A percentile compares a stretch with the other conserved stretches of the same genome.
Evolutionary conservation across 2,113 vertebrate genomes (phyloP).

Genomic region (Urocolius indicus): DNA sequence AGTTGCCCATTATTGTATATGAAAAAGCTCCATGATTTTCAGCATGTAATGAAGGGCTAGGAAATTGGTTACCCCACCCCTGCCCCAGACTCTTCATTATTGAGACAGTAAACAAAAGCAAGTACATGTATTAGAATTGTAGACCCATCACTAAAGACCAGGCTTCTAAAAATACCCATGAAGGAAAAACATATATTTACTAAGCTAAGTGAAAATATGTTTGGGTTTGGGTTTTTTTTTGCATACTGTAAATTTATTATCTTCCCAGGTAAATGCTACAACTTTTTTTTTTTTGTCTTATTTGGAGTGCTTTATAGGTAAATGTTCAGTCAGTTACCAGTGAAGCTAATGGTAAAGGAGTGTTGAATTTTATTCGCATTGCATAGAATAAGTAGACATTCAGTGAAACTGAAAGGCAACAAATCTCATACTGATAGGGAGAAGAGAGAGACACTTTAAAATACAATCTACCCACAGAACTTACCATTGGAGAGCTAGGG

Average conservation of each 20-base stretch:
- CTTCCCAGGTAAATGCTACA: not conserved
- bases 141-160: not conserved
- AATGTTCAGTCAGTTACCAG: not conserved
- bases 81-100: not conserved
- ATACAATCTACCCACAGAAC: not conserved
- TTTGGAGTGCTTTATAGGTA: not conserved
- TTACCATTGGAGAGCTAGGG: not conserved
- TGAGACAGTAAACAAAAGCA: slow-evolving; percentile 22
- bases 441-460: not conserved
- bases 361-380: not conserved
- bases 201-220: not conserved
- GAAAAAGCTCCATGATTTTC: not conserved
- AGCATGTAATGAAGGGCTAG: not conserved
- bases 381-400: slow-evolving; percentile 13
- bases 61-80: not conserved
- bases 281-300: not conserved
- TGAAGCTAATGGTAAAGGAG: not conserved
- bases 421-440: not conserved
- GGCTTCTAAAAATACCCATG: not conserved
- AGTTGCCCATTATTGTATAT: not conserved
- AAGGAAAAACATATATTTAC: not conserved
- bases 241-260: not conserved
- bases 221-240: not conserved
- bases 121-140: not conserved
- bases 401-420: slow-evolving; percentile 5